These are phyloP conservation scores for Coilia nasus DNA, from an alignment of 2,797 vertebrate genomes.

Conservation along the genomic window DNA sequence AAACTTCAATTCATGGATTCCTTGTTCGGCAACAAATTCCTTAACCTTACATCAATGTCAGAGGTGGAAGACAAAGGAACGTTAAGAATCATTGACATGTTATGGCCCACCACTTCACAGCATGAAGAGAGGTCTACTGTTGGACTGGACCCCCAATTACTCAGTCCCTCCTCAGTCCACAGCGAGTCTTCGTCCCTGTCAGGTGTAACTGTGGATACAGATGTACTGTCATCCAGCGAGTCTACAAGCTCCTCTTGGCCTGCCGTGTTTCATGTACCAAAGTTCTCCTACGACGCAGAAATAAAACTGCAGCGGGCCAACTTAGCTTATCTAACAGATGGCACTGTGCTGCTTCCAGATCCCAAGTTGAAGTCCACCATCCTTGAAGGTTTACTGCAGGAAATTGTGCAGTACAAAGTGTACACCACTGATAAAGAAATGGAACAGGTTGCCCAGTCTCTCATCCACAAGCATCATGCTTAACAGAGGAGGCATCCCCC, in stretches of 20 bases:
- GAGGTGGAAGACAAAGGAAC: constrained; percentile 43
- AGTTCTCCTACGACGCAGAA: constrained; percentile 38
- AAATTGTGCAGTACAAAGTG: constrained; percentile 38
- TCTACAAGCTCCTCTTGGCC: constrained; percentile 47
- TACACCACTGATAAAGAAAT: background rate
- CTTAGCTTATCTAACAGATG: constrained; percentile 31
- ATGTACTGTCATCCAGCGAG: constrained; percentile 44
- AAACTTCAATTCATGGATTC: constrained; percentile 45
- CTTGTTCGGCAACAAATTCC: constrained; percentile 43
- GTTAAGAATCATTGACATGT: constrained; percentile 28
- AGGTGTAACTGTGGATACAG: constrained; percentile 40
- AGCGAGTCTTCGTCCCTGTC: background rate
- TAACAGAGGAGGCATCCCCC: constrained; percentile 22
- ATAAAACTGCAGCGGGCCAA: constrained; percentile 38
- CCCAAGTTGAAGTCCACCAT: constrained; percentile 41
- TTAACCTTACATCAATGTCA: constrained; percentile 47
- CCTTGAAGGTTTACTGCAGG: constrained; percentile 37
- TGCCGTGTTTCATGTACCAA: constrained; percentile 45
- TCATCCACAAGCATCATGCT: constrained; percentile 1
- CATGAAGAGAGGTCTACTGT: constrained; percentile 23
- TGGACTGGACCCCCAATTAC: background rate
- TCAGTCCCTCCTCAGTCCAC: background rate
- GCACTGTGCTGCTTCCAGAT: constrained; percentile 40
- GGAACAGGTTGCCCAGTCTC: constrained; percentile 14
- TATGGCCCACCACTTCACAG: constrained; percentile 21